These are phyloP conservation scores for Drosophila eohydei DNA, from an alignment of 2,888 invertebrate species.

Conservation along the genomic window DNA sequence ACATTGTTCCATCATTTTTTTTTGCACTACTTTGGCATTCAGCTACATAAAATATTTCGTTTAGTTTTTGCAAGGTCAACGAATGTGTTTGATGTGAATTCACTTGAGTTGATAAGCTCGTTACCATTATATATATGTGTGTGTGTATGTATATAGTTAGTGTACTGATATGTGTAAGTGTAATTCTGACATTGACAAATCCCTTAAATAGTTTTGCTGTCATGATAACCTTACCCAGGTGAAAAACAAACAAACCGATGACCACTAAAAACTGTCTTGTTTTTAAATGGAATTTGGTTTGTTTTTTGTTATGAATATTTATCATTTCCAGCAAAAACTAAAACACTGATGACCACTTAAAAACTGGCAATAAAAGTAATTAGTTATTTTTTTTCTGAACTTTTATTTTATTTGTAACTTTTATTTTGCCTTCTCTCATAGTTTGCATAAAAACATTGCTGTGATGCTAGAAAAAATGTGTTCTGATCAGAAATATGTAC, in stretches of 20 bases:
- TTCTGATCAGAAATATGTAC: not conserved
- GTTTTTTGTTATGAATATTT: not conserved
- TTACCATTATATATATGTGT: not conserved
- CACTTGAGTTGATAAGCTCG: slow-evolving; percentile 55
- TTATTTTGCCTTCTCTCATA: not conserved
- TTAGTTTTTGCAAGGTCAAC: slow-evolving; percentile 51
- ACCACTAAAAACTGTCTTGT: not conserved
- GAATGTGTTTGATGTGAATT: slow-evolving; percentile 43
- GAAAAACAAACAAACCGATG: not conserved
- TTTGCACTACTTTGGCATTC: not conserved
- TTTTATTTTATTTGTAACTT: not conserved
- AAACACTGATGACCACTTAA: not conserved
- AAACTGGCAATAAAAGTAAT: not conserved
- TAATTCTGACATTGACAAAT: slow-evolving; percentile 51
- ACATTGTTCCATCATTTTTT: not conserved
- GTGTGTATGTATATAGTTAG: slow-evolving; percentile 7
- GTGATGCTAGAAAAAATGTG: not conserved
- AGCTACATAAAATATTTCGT: slow-evolving; percentile 18
- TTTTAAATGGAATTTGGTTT: not conserved
- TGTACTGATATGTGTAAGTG: slow-evolving; percentile 31
- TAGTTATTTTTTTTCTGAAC: not conserved
- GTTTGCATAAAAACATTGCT: not conserved
- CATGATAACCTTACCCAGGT: slow-evolving; percentile 4
- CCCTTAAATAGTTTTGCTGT: slow-evolving; percentile 14
- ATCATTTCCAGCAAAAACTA: not conserved